Evolutionary conservation across 2,113 vertebrate species (phyloP).

Genomic region (Saccopteryx bilineata): DNA sequence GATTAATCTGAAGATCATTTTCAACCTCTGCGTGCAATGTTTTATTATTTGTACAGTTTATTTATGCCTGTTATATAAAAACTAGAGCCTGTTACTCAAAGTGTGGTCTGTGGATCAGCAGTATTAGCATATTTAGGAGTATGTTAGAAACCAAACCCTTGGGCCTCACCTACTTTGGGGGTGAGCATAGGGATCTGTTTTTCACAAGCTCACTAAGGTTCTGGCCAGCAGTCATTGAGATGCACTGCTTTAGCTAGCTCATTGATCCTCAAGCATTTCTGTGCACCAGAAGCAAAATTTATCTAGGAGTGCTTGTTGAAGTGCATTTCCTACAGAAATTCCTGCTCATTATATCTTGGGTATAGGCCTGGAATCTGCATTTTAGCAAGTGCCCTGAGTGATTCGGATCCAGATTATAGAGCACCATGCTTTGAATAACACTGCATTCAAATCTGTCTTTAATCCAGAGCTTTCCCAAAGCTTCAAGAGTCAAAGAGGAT

Average conservation of each 20-base stretch:
- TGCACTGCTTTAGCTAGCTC: not conserved
- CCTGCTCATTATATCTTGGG: not conserved
- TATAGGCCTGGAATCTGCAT: not conserved
- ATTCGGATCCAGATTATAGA: not conserved
- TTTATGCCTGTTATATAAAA: not conserved
- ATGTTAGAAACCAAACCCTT: conserved; percentile 32
- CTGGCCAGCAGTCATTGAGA: not conserved
- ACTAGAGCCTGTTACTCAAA: not conserved
- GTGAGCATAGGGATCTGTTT: not conserved
- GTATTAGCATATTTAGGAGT: not conserved
- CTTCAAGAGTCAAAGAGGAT: not conserved
- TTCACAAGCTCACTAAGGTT: not conserved
- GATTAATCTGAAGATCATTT: not conserved
- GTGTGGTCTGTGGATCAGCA: not conserved
- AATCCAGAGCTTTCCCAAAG: not conserved
- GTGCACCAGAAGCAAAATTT: conserved; percentile 19
- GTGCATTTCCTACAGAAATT: not conserved
- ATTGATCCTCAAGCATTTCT: not conserved
- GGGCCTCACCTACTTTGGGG: not conserved
- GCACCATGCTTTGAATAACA: not conserved
- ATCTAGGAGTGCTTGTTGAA: not conserved
- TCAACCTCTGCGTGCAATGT: not conserved
- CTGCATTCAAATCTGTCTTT: not conserved
- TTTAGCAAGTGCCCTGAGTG: not conserved
- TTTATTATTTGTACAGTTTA: conserved; percentile 4